Conservation (phyloP, 1,140 invertebrate genomes). For the Saccostrea cuccullata region DNA sequence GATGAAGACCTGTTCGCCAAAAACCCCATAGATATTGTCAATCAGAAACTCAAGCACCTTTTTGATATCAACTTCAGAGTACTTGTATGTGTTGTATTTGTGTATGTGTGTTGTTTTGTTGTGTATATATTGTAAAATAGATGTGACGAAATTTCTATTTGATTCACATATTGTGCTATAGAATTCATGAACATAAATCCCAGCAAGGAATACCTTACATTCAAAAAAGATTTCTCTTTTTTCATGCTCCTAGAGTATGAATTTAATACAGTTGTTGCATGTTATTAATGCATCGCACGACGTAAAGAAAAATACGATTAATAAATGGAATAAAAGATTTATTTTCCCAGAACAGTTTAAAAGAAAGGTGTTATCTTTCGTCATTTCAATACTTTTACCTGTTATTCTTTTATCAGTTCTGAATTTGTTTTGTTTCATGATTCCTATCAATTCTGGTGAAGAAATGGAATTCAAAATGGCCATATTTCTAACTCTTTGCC, state of each 20-base stretch:
- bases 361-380: conserved; percentile 49
- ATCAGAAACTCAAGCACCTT: too few relatives aligned
- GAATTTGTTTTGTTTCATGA: conserved; percentile 43
- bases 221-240: background rate
- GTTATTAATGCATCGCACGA: background rate
- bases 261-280: background rate
- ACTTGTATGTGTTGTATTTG: too few relatives aligned
- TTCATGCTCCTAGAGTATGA: background rate
- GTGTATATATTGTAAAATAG: background rate
- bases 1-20: too few relatives aligned
- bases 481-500: conserved; percentile 52
- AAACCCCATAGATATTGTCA: too few relatives aligned
- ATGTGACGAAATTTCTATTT: background rate
- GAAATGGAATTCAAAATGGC: conserved; percentile 52
- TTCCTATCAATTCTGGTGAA: conserved; percentile 54
- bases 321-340: background rate
- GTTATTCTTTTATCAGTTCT: conserved; percentile 50
- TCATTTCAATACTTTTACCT: conserved; percentile 49
- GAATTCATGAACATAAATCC: background rate
- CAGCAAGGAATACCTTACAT: background rate
- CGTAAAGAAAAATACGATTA: background rate
- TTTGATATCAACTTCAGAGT: too few relatives aligned
- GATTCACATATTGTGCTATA: background rate
- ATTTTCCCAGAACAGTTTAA: background rate
- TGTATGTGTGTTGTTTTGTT: too few relatives aligned